These are phyloP conservation scores for Agrilus cyanescens DNA, from an alignment of 2,888 invertebrate species.

Conservation along the genomic window DNA sequence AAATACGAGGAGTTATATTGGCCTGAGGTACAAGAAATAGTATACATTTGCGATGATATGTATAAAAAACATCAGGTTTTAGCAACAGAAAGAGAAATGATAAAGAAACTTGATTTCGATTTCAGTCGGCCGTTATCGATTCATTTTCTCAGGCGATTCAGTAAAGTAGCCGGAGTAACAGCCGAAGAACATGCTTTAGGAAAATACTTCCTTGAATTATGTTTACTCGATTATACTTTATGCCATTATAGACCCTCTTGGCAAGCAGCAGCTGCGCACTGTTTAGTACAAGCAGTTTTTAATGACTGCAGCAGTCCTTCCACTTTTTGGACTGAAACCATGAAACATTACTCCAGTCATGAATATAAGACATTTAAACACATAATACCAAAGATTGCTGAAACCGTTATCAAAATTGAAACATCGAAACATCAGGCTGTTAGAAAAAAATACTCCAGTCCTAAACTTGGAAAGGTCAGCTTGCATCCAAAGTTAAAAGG, in stretches of 20 bases:
- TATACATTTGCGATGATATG: conserved; percentile 80
- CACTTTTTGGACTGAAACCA: conserved; percentile 59
- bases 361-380: conserved; percentile 54
- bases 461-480: conserved; percentile 53
- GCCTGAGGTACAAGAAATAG: conserved; percentile 79
- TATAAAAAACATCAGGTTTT: conserved; percentile 69
- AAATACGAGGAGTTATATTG: conserved; percentile 93
- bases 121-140: conserved; percentile 79
- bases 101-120: conserved; percentile 64
- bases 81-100: conserved; percentile 70
- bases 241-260: conserved; percentile 71
- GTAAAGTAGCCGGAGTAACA: conserved; percentile 48
- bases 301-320: conserved; percentile 35
- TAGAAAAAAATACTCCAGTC: conserved; percentile 50
- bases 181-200: conserved; percentile 46
- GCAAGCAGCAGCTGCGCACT: conserved; percentile 70
- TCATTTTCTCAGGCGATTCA: conserved; percentile 73
- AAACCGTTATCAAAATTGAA: conserved; percentile 54
- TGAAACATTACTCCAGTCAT: conserved; percentile 69
- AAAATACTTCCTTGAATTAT: conserved; percentile 84
- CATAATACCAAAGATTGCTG: conserved; percentile 56
- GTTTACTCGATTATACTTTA: conserved; percentile 69
- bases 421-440: conserved; percentile 59
- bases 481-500: conserved; percentile 49
- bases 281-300: conserved; percentile 51